phyloP scores from a whole-genome alignment of 2,113 vertebrate species.

The Psettodes erumei region DNA sequence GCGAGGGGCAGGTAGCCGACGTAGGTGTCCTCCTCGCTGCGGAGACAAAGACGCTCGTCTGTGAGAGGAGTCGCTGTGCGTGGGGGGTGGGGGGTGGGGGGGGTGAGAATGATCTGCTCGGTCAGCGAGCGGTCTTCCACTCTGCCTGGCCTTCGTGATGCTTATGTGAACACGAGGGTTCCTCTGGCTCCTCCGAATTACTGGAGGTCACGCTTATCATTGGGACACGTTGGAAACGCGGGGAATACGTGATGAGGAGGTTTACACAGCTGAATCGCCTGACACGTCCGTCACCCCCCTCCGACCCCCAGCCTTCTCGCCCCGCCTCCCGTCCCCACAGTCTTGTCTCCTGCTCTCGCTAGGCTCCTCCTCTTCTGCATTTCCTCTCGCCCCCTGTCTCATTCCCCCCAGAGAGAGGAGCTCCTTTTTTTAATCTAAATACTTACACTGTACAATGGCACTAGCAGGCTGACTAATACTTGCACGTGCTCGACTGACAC shows the following conservation, averaged over 20 bases:
- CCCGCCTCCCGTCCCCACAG: conserved; percentile 41
- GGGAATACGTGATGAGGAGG: background rate
- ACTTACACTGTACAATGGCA: conserved; percentile 8
- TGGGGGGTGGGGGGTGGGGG: no score
- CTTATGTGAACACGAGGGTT: background rate
- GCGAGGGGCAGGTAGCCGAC: conserved; percentile 95
- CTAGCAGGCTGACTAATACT: conserved; percentile 5
- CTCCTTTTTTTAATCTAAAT: conserved; percentile 40
- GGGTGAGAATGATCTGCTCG: no score
- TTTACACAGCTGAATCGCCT: conserved; percentile 11
- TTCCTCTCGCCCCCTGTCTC: conserved; percentile 36
- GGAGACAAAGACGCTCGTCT: conserved; percentile 31
- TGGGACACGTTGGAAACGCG: background rate
- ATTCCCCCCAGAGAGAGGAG: conserved; percentile 13
- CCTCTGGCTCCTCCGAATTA: background rate
- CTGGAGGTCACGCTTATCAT: background rate
- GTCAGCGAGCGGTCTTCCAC: background rate
- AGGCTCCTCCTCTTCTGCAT: conserved; percentile 33
- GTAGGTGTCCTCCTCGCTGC: conserved; percentile 92
- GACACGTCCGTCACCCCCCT: conserved; percentile 11
- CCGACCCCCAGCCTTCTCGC: conserved; percentile 31
- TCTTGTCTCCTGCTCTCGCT: conserved; percentile 5
- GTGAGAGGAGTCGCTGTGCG: background rate
- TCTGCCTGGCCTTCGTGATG: conserved; percentile 4
- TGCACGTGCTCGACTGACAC: conserved; percentile 34